Percentiles rank a stretch among this genome's conserved stretches.
Conservation (phyloP, 2,888 invertebrate species). For the Troides aeacus region DNA sequence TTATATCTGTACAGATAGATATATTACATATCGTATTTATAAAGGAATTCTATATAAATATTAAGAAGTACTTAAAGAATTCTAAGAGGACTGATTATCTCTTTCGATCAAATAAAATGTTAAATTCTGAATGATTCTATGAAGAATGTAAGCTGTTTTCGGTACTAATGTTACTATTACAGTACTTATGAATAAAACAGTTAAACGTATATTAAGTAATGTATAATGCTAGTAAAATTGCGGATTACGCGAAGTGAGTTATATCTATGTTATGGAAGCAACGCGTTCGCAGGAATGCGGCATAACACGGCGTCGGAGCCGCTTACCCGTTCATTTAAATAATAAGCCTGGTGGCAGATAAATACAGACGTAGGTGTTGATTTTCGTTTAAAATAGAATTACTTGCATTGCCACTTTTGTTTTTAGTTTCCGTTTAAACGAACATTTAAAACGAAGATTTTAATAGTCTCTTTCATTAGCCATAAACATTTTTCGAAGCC, state of each 20-base stretch:
- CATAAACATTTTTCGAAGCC: no score
- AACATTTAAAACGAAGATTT: no score
- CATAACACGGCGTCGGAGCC: constrained; percentile 20
- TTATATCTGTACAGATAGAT: no score
- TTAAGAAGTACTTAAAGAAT: no score
- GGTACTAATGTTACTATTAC: no score
- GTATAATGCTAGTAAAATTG: constrained; percentile 1
- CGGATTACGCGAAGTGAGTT: not conserved
- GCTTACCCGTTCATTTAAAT: constrained; percentile 24
- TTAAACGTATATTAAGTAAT: not conserved
- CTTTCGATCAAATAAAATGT: no score
- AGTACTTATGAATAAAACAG: not conserved
- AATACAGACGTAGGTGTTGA: constrained; percentile 7
- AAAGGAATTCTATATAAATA: no score
- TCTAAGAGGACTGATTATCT: no score
- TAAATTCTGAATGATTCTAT: no score
- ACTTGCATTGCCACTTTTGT: constrained; percentile 4
- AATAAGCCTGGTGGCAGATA: constrained; percentile 21
- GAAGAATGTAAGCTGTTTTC: no score
- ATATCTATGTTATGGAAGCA: constrained; percentile 16
- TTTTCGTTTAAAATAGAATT: constrained; percentile 13
- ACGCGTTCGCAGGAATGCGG: constrained; percentile 26
- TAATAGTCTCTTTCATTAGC: no score
- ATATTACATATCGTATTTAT: no score
- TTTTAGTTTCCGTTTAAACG: not conserved